A percentile compares a stretch with the other conserved stretches of the same genome.
phyloP scores from a whole-genome alignment of 2,113 vertebrate genomes.

The Manacus vitellinus region DNA sequence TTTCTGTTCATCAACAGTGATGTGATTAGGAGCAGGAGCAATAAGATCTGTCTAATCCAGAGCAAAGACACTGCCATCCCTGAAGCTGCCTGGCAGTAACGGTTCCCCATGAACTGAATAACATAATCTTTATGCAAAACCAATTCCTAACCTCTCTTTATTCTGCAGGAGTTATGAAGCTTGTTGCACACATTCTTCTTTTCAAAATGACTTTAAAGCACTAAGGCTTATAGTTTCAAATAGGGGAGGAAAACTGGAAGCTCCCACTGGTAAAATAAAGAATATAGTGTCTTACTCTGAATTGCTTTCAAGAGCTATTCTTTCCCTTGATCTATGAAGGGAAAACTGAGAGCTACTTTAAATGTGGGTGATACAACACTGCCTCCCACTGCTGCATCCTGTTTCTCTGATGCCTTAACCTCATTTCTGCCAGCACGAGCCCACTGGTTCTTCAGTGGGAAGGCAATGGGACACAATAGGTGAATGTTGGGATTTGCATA shows the following conservation, averaged over 20 bases:
- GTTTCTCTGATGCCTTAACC: rapidly evolving
- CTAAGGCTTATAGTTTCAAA: background rate
- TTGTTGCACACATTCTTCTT: background rate
- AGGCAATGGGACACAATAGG: background rate
- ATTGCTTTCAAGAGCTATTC: background rate
- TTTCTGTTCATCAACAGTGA: background rate
- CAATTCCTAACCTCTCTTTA: background rate
- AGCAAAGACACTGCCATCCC: background rate
- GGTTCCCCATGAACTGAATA: background rate
- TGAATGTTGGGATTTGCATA: background rate
- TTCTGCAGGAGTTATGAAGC: background rate
- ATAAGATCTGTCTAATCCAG: background rate
- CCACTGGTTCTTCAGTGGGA: background rate
- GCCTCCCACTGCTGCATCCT: background rate
- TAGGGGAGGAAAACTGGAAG: background rate
- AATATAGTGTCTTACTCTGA: background rate
- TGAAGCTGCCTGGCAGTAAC: background rate
- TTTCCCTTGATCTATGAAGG: background rate
- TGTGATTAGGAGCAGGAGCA: background rate
- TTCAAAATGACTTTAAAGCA: background rate
- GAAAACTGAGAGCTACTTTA: background rate
- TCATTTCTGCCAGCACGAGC: background rate
- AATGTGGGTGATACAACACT: background rate
- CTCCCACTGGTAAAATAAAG: constrained; percentile 15
- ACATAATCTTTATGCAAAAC: background rate